Evolutionary conservation across 2,113 vertebrate genomes (phyloP).

Genomic region (Delphinus delphis): DNA sequence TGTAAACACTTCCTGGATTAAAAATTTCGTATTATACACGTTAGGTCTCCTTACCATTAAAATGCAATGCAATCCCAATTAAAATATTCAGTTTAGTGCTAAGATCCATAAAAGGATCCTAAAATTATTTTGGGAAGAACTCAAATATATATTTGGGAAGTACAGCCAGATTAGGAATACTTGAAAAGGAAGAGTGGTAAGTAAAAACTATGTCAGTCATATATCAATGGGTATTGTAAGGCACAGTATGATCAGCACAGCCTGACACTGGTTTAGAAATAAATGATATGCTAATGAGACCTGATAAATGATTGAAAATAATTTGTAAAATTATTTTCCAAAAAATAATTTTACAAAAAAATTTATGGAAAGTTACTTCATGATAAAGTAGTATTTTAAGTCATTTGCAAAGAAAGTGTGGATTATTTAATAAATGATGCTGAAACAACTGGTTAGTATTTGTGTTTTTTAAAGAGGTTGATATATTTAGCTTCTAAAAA

Average conservation of each 20-base stretch:
- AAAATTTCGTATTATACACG: not conserved
- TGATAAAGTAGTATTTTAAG: not conserved
- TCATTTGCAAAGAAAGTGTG: not conserved
- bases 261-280: not conserved
- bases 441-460: not conserved
- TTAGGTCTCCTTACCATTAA: not conserved
- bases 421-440: not conserved
- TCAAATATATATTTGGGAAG: not conserved
- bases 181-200: not conserved
- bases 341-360: not conserved
- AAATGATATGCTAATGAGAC: not conserved
- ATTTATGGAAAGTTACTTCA: not conserved
- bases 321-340: not conserved
- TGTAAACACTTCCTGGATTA: not conserved
- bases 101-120: not conserved
- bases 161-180: not conserved
- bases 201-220: not conserved
- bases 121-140: not conserved
- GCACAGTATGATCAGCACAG: not conserved
- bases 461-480: not conserved
- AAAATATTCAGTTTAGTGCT: not conserved
- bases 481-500: not conserved
- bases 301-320: not conserved
- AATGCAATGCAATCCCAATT: not conserved
- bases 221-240: not conserved